A percentile compares a stretch with the other conserved stretches of the same genome.
Conservation (phyloP, 2,113 vertebrate species). For the Protobothrops mucrosquamatus region DNA sequence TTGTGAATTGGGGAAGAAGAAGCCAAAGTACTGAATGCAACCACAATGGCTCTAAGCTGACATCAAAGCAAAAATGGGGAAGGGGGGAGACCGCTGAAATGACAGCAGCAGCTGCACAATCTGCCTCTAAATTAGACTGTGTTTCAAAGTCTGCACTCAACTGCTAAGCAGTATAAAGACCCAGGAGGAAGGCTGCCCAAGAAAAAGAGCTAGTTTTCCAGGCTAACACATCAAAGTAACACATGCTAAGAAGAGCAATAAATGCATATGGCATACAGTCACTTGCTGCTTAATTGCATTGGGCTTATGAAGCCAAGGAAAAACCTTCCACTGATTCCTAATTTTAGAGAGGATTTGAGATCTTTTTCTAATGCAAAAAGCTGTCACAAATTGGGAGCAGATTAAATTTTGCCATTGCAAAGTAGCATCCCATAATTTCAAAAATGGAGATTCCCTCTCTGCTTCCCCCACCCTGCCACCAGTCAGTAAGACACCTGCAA, state of each 20-base stretch:
- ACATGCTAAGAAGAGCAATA: constrained; percentile 82
- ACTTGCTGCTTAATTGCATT: constrained; percentile 78
- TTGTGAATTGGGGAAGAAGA: constrained; percentile 62
- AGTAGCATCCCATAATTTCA: constrained; percentile 69
- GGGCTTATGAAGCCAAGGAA: constrained; percentile 71
- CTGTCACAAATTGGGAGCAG: constrained; percentile 76
- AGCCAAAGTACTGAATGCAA: constrained; percentile 72
- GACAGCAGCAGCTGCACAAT: constrained; percentile 93
- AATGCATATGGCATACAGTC: constrained; percentile 80
- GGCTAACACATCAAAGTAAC: constrained; percentile 86
- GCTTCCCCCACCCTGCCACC: neutral
- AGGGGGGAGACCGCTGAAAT: constrained; percentile 82
- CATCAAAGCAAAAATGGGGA: constrained; percentile 82
- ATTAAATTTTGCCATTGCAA: constrained; percentile 69
- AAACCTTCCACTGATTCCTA: constrained; percentile 74
- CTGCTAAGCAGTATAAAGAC: constrained; percentile 91
- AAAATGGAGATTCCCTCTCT: constrained; percentile 58
- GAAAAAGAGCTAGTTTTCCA: constrained; percentile 81
- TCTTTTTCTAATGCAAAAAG: constrained; percentile 63
- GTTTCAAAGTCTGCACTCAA: constrained; percentile 92
- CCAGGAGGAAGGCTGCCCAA: constrained; percentile 85
- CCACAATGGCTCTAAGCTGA: constrained; percentile 78
- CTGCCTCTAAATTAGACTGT: constrained; percentile 85
- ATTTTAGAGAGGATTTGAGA: constrained; percentile 69
- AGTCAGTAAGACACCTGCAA: constrained; percentile 55